These are phyloP conservation scores for Craniophora ligustri DNA, from an alignment of 2,888 invertebrate genomes.

Conservation along the genomic window DNA sequence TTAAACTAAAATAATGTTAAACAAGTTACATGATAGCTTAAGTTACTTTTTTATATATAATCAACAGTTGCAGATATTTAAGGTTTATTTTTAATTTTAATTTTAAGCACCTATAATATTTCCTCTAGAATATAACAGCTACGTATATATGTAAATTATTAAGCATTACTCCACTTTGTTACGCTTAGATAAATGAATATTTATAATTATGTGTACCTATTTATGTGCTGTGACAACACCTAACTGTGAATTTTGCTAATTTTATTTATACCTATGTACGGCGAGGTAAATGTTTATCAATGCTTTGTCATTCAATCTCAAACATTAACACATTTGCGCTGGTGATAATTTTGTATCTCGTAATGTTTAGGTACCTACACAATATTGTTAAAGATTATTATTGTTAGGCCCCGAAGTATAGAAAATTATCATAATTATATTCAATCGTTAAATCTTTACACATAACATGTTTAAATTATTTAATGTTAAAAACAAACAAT, in stretches of 20 bases:
- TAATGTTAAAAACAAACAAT: conserved; percentile 42
- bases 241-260: neutral
- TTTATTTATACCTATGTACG: neutral
- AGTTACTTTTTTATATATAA: neutral
- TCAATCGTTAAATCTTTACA: conserved; percentile 36
- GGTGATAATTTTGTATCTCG: conserved; percentile 32
- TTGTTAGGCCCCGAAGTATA: conserved; percentile 5
- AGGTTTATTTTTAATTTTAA: too few relatives aligned
- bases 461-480: conserved; percentile 41
- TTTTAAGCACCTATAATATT: neutral
- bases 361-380: conserved; percentile 5
- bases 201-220: neutral
- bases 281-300: neutral
- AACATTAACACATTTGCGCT: conserved; percentile 7
- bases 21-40: too few relatives aligned
- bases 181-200: conserved; percentile 5
- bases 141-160: neutral
- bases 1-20: too few relatives aligned
- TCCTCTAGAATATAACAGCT: neutral
- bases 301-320: conserved; percentile 4
- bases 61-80: neutral
- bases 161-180: neutral
- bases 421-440: conserved; percentile 31
- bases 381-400: conserved; percentile 14
- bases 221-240: conserved; percentile 5